Evolutionary conservation across 2,888 invertebrate genomes (phyloP), one percentile per base, ranked within the genome.

Genomic region (Andrena trimmerana): DNA sequence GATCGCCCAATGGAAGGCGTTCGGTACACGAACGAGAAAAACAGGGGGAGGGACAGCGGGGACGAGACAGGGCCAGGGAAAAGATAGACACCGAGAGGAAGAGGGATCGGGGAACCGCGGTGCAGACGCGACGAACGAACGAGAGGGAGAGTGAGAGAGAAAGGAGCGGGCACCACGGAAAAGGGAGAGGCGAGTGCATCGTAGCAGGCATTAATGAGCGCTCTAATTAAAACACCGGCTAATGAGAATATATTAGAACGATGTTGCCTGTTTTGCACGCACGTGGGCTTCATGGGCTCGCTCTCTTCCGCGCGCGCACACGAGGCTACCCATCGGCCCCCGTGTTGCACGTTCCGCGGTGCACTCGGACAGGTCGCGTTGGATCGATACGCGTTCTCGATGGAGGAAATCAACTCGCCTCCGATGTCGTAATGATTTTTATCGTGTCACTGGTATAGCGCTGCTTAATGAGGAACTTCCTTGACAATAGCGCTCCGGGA

Each of bases 191-290:
- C 65, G 73, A 72, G 65, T 69, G 81, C 83, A 84, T 86, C 89
- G 86, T 86, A 86, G 89, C 88, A 77, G 82, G 90, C 90, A 91
- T 92, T 92, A 92, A 92, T 90, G 92, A 92, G 90, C 89, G 90
- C 88, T 91, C 92, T 92, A 92, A 92, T 92, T 92, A 92, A 92
- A 92, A 92, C 89, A 89, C 86, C 87, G 89, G 90, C 89, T 92
- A 92, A 92, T 92, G 92, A 92, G 91, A 92, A 92, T 91, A 92
- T 91, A 92, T 92, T 91, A 92, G 91, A 91, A 91, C 86, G 90
- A 88, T 86, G 91, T 86, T 87, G 86, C 83, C 84, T 87, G 87
- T 88, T 87, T 87, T 86, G 84, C 86, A 88, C 88, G 86, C 87
- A 90, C 82, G 86, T 88, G 87, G 87, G 78, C 86, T 81, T 82